phyloP scores from a whole-genome alignment of 2,888 invertebrate genomes.

The Dusona sp. region DNA sequence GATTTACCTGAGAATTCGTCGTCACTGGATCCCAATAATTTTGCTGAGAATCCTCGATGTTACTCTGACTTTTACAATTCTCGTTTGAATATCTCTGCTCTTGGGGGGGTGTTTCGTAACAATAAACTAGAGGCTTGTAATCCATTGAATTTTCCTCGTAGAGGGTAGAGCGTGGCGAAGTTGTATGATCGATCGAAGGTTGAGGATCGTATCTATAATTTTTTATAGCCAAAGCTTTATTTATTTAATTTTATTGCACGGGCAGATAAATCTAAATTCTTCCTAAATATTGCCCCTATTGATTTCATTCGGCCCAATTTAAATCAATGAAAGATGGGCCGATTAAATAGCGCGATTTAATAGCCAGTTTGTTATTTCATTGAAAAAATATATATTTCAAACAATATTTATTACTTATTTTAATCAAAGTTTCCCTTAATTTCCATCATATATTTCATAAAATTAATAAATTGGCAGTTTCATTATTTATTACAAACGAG shows the following conservation, averaged over 20 bases:
- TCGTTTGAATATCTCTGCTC: constrained; percentile 77
- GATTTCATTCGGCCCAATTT: background rate
- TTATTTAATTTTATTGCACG: background rate
- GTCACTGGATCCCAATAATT: constrained; percentile 78
- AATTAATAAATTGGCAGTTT: no score
- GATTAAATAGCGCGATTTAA: background rate
- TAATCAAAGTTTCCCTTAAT: no score
- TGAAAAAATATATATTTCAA: no score
- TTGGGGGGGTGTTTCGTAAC: constrained; percentile 81
- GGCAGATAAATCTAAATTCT: background rate
- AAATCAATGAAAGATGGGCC: background rate
- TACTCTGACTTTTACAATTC: constrained; percentile 65
- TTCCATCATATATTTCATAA: no score
- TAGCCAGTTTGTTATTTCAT: no score
- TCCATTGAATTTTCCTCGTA: constrained; percentile 81
- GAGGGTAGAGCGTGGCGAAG: constrained; percentile 77
- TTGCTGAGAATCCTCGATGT: constrained; percentile 71
- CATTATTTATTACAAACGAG: no score
- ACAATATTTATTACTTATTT: no score
- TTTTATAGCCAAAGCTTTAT: background rate
- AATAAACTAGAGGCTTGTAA: constrained; percentile 77
- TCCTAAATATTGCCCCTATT: no score
- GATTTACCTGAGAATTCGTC: constrained; percentile 75
- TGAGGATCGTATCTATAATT: constrained; percentile 76
- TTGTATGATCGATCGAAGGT: constrained; percentile 73